phyloP scores from a whole-genome alignment of 2,113 vertebrate species.

The Genyomyrus donnyi region DNA sequence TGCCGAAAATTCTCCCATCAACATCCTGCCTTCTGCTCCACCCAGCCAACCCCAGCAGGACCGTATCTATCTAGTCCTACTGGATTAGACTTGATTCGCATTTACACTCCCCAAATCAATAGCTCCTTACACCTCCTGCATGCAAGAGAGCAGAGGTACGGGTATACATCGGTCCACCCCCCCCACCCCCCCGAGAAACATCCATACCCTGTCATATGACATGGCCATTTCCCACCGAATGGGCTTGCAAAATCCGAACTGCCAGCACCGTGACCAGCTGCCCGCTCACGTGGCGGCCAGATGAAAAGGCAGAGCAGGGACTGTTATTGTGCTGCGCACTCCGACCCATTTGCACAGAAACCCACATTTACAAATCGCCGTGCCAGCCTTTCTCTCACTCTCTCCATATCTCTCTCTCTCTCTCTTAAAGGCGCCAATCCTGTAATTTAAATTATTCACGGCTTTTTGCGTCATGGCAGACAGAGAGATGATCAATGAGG shows the following conservation, averaged over 20 bases:
- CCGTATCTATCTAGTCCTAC: neutral
- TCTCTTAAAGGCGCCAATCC: neutral
- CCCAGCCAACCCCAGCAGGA: neutral
- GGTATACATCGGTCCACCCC: neutral
- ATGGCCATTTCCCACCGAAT: neutral
- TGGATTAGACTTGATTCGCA: neutral
- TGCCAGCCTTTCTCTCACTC: neutral
- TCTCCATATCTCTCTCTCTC: neutral
- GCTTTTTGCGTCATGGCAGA: neutral
- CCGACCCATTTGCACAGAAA: conserved; percentile 16
- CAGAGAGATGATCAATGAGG: neutral
- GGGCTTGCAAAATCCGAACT: neutral
- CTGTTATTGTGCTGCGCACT: neutral
- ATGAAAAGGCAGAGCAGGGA: neutral
- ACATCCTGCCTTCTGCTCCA: neutral
- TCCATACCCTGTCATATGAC: neutral
- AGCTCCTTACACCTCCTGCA: neutral
- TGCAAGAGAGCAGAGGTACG: neutral
- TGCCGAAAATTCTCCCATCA: neutral
- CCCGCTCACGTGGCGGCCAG: neutral
- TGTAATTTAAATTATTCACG: neutral
- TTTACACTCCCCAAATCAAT: neutral
- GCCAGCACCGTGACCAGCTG: neutral
- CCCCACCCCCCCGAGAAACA: neutral
- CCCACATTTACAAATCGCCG: conserved; percentile 7